phyloP scores from a whole-genome alignment of 2,888 invertebrate genomes.

The Hermodice carunculata region DNA sequence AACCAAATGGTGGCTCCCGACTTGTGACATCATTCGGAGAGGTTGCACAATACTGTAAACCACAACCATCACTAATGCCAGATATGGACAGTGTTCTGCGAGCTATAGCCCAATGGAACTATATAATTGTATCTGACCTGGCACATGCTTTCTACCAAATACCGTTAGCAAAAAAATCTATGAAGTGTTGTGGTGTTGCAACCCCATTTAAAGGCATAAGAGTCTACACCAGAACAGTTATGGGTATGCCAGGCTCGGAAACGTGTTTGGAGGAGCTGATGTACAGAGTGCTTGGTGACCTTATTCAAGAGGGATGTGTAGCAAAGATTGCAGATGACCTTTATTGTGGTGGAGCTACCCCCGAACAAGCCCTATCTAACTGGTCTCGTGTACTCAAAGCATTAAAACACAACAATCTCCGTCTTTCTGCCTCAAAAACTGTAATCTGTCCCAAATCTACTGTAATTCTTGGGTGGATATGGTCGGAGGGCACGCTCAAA shows the following conservation, averaged over 20 bases:
- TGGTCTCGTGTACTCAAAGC: neutral
- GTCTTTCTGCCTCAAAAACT: neutral
- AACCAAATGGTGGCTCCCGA: slow-evolving; percentile 39
- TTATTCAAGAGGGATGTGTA: slow-evolving; percentile 21
- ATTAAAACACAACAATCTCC: neutral
- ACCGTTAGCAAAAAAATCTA: too few relatives aligned
- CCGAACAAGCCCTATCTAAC: neutral
- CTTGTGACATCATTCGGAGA: slow-evolving; percentile 43
- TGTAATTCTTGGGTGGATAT: too few relatives aligned
- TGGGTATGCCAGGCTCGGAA: slow-evolving; percentile 37
- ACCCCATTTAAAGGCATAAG: slow-evolving; percentile 14
- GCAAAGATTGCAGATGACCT: slow-evolving; percentile 29
- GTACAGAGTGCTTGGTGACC: slow-evolving; percentile 31
- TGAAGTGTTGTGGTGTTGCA: slow-evolving; percentile 3
- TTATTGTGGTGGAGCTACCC: slow-evolving; percentile 6
- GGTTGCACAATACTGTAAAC: slow-evolving; percentile 42
- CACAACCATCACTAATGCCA: too few relatives aligned
- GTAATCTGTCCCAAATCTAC: too few relatives aligned
- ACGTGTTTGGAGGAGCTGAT: slow-evolving; percentile 31
- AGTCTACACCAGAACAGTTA: slow-evolving; percentile 24
- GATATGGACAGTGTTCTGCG: too few relatives aligned
- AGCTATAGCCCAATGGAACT: too few relatives aligned
- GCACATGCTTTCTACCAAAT: slow-evolving; percentile 26
- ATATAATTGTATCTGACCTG: slow-evolving; percentile 22
- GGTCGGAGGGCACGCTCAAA: neutral